A percentile compares a stretch with the other conserved stretches of the same genome.
phyloP scores from a whole-genome alignment of 23 tunicate species.

The Diplosoma virens region DNA sequence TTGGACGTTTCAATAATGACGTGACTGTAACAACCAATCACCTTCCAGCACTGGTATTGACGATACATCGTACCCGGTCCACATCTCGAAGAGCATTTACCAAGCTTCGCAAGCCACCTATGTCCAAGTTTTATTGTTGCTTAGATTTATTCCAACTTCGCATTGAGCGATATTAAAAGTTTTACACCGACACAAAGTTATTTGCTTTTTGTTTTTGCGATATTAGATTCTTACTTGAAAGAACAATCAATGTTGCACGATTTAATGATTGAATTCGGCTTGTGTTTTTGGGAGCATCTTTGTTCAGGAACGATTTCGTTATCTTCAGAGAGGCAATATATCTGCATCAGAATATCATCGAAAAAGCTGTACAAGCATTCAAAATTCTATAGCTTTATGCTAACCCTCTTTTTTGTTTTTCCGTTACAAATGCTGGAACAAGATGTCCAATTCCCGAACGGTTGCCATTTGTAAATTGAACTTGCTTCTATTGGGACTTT shows the following conservation, averaged over 20 bases:
- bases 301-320: constrained; percentile 48
- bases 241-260: constrained; percentile 66
- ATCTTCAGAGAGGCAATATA: constrained; percentile 42
- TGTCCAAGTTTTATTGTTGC: background rate
- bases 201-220: too few relatives aligned
- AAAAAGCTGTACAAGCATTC: too few relatives aligned
- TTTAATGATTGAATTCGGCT: constrained; percentile 33
- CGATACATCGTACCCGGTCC: constrained; percentile 41
- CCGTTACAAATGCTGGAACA: constrained; percentile 72
- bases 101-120: constrained; percentile 63
- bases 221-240: constrained; percentile 51
- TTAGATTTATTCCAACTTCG: background rate
- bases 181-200: too few relatives aligned
- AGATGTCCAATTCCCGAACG: constrained; percentile 51
- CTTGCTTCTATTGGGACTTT: constrained; percentile 61
- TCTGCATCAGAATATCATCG: constrained; percentile 10
- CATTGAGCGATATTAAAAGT: too few relatives aligned
- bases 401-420: constrained; percentile 52
- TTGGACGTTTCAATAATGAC: too few relatives aligned
- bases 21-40: constrained; percentile 2
- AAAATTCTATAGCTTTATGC: background rate
- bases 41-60: constrained; percentile 48
- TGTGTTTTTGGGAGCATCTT: constrained; percentile 38
- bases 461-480: constrained; percentile 56
- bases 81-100: constrained; percentile 66